Evolutionary conservation across 2,113 vertebrate species (phyloP).

Genomic region (Blennius ocellaris): DNA sequence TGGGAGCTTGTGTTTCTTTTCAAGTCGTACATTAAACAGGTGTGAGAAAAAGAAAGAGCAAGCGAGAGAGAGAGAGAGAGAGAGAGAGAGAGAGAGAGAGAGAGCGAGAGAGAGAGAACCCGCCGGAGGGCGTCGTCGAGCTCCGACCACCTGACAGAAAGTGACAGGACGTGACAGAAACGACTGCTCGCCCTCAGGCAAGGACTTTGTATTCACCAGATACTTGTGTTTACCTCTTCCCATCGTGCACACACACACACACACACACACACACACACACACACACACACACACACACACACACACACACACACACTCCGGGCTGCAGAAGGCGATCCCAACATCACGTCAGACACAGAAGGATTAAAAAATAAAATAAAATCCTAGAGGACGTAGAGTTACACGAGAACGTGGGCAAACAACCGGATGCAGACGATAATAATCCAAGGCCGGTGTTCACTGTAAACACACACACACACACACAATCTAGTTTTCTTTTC

Average conservation of each 20-base stretch:
- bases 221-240: conserved; percentile 4
- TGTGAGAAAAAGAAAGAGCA: background rate
- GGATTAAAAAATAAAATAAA: conserved; percentile 14
- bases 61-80: background rate
- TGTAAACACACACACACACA: conserved; percentile 31
- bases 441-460: background rate
- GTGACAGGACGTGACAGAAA: conserved; percentile 8
- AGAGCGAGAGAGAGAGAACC: background rate
- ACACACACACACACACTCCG: background rate
- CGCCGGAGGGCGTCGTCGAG: conserved; percentile 3
- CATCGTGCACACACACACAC: background rate
- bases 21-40: background rate
- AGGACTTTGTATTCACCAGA: background rate
- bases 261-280: too few species aligned
- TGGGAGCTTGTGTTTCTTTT: too few species aligned
- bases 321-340: background rate
- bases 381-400: conserved; percentile 5
- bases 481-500: conserved; percentile 6
- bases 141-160: conserved; percentile 32
- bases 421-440: conserved; percentile 39
- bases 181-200: background rate
- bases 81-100: too few species aligned
- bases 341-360: conserved; percentile 12
- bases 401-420: conserved; percentile 25
- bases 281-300: too few species aligned